phyloP scores from a whole-genome alignment of 2,113 vertebrate species.

The Bubalus kerabau region DNA sequence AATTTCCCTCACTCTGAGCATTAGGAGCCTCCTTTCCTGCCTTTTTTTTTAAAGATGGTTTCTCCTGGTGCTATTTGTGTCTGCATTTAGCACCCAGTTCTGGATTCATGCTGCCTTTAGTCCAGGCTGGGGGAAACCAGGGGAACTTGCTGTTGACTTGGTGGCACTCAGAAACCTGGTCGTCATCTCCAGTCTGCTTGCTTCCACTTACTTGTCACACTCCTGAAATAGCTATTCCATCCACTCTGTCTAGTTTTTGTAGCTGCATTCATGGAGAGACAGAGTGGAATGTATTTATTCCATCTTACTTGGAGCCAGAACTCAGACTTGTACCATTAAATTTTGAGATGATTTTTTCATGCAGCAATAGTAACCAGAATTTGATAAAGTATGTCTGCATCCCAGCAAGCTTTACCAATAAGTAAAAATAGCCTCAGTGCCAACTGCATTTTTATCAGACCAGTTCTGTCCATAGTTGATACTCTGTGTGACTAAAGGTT shows the following conservation, averaged over 20 bases:
- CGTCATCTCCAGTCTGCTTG: neutral
- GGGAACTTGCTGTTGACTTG: neutral
- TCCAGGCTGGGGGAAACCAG: neutral
- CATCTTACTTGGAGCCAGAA: neutral
- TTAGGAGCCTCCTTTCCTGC: neutral
- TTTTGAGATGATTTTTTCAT: neutral
- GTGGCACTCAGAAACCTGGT: neutral
- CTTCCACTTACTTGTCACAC: neutral
- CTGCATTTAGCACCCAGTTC: neutral
- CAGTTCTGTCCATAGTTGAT: slow-evolving; percentile 98
- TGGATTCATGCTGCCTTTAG: neutral
- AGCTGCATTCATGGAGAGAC: neutral
- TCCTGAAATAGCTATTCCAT: neutral
- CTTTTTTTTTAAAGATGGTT: neutral
- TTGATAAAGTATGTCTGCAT: slow-evolving; percentile 92
- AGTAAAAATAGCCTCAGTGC: slow-evolving; percentile 96
- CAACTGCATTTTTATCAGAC: slow-evolving; percentile 94
- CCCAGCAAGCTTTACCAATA: slow-evolving; percentile 86
- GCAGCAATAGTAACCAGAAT: slow-evolving; percentile 93
- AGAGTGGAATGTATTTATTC: neutral
- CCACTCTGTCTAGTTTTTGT: neutral
- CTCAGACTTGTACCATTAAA: neutral
- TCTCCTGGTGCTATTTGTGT: neutral
- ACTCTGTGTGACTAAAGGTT: slow-evolving; percentile 96
- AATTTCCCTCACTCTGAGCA: neutral